phyloP scores from a whole-genome alignment of 2,113 vertebrate genomes.

The Gadus macrocephalus region DNA sequence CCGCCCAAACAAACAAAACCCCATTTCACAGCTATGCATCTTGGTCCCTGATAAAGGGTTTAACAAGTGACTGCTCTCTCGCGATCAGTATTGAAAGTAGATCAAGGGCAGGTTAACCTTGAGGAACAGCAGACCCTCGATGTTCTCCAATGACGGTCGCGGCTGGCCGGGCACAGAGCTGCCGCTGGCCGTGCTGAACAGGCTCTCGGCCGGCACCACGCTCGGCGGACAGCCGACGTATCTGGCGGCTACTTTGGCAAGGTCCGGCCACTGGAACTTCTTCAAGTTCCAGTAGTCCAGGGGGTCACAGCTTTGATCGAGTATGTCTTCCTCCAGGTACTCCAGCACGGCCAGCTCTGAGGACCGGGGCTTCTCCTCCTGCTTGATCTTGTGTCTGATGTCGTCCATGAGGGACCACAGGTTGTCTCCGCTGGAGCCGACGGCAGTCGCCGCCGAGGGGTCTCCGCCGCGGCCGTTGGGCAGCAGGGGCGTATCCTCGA shows the following conservation, averaged over 20 bases:
- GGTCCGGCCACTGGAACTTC: slow-evolving; percentile 87
- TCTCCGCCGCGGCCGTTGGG: slow-evolving; percentile 77
- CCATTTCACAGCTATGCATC: slow-evolving; percentile 68
- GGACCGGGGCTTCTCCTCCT: slow-evolving; percentile 79
- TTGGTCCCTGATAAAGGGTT: slow-evolving; percentile 66
- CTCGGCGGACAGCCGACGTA: slow-evolving; percentile 96
- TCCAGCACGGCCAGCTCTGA: slow-evolving; percentile 88
- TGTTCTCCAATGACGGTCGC: slow-evolving; percentile 86
- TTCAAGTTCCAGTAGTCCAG: slow-evolving; percentile 97
- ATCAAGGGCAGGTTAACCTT: slow-evolving; percentile 97
- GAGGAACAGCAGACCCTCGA: slow-evolving; percentile 93
- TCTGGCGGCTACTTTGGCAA: slow-evolving; percentile 88
- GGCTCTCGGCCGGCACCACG: slow-evolving; percentile 86
- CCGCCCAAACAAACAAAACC: slow-evolving; percentile 37
- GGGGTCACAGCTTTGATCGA: slow-evolving; percentile 96
- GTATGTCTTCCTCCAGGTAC: slow-evolving; percentile 94
- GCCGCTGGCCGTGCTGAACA: slow-evolving; percentile 88
- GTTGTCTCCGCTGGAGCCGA: slow-evolving; percentile 72
- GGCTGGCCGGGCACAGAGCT: slow-evolving; percentile 83
- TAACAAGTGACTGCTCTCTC: slow-evolving; percentile 58
- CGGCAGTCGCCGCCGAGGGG: slow-evolving; percentile 63
- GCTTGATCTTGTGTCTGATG: slow-evolving; percentile 80
- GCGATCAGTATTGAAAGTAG: slow-evolving; percentile 94
- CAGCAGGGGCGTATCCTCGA: slow-evolving; percentile 64
- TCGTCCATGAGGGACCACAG: slow-evolving; percentile 92